These are phyloP conservation scores for Fundulus diaphanus DNA, from an alignment of 2,797 vertebrate genomes.

Conservation along the genomic window DNA sequence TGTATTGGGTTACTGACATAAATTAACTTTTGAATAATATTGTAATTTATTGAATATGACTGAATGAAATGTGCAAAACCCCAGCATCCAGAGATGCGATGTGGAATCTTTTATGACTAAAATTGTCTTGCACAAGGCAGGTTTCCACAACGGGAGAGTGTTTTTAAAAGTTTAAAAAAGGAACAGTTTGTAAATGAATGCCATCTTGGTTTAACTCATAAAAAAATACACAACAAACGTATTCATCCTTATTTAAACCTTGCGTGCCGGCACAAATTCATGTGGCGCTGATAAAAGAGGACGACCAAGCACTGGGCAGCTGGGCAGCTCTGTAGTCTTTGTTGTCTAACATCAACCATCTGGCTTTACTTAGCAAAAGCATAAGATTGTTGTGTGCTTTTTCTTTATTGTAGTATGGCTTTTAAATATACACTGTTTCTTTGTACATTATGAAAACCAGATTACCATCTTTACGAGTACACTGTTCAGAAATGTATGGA, in stretches of 20 bases:
- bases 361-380: not conserved
- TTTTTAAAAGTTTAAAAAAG: not conserved
- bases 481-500: not conserved
- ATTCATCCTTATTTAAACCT: slow-evolving; percentile 1
- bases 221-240: not conserved
- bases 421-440: not conserved
- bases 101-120: not conserved
- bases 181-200: not conserved
- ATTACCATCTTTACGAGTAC: not conserved
- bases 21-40: not conserved
- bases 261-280: not conserved
- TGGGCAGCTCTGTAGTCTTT: not conserved
- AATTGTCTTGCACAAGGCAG: not conserved
- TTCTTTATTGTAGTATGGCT: not conserved
- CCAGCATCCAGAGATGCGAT: not conserved
- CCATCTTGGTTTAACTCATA: not conserved
- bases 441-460: not conserved
- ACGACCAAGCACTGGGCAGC: not conserved
- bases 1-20: too few species aligned
- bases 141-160: not conserved
- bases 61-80: too few species aligned
- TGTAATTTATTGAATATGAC: not conserved
- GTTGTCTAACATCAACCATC: not conserved
- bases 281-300: not conserved
- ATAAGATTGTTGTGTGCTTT: not conserved